Conservation (phyloP, 2,113 vertebrate species). For the Oncorhynchus nerka region DNA sequence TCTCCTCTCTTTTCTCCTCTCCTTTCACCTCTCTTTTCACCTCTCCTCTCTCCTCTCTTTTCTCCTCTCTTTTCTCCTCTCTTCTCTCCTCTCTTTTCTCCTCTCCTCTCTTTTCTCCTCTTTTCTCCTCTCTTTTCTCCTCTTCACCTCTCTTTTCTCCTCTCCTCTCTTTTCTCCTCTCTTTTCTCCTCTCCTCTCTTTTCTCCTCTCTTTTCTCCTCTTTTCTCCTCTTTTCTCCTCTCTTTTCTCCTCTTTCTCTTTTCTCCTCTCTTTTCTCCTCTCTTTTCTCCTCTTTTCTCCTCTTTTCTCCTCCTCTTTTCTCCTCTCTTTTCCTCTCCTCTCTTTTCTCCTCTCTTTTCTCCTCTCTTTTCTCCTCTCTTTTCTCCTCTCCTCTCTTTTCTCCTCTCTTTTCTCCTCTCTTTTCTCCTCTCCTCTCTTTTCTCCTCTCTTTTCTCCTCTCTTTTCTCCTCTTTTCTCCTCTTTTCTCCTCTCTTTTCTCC, state of each 20-base stretch:
- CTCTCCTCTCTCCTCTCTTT: slow-evolving; percentile 31
- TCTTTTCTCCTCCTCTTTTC: too few relatives aligned
- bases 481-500: background rate
- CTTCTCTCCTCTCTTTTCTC: background rate
- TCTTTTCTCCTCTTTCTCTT: too few relatives aligned
- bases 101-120: slow-evolving; percentile 29
- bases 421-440: background rate
- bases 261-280: too few relatives aligned
- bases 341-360: background rate
- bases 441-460: background rate
- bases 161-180: background rate
- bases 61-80: slow-evolving; percentile 1
- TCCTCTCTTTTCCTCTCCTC: too few relatives aligned
- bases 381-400: slow-evolving; percentile 3
- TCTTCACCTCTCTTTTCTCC: background rate
- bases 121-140: background rate
- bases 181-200: slow-evolving; percentile 29
- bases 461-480: slow-evolving; percentile 24
- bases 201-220: too few relatives aligned
- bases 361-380: slow-evolving; percentile 18
- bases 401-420: too few relatives aligned
- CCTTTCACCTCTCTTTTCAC: slow-evolving; percentile 17
- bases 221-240: background rate
- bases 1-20: background rate
- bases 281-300: too few relatives aligned